Conservation (phyloP, 2,797 vertebrate species). For the Acipenser oxyrinchus region DNA sequence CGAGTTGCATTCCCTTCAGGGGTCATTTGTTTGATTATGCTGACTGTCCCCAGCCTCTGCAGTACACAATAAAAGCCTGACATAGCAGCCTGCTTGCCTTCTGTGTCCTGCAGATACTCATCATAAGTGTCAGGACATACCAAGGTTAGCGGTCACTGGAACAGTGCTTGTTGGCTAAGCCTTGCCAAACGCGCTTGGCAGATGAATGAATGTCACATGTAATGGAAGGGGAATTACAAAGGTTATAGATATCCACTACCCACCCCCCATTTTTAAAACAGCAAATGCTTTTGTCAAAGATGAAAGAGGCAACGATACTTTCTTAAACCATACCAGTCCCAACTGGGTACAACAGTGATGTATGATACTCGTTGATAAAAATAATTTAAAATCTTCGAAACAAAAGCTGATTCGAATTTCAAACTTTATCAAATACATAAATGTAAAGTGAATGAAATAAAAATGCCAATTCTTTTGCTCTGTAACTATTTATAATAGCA, state of each 20-base stretch:
- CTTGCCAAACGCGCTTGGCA: slow-evolving; percentile 78
- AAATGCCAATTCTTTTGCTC: background rate
- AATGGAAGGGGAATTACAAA: slow-evolving; percentile 72
- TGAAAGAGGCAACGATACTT: slow-evolving; percentile 6
- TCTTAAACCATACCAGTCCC: slow-evolving; percentile 22
- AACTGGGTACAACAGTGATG: slow-evolving; percentile 6
- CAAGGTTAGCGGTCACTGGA: slow-evolving; percentile 98
- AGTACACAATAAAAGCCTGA: slow-evolving; percentile 89
- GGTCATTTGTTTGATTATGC: slow-evolving; percentile 98
- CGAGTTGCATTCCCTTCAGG: slow-evolving; percentile 90
- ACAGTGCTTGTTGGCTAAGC: slow-evolving; percentile 73
- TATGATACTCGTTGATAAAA: background rate
- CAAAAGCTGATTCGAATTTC: background rate
- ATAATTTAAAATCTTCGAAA: background rate
- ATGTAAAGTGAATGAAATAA: background rate
- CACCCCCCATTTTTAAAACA: slow-evolving; percentile 13
- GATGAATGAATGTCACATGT: slow-evolving; percentile 83
- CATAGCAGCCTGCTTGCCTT: slow-evolving; percentile 84
- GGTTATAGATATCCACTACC: slow-evolving; percentile 66
- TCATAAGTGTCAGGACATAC: slow-evolving; percentile 97
- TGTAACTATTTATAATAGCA: background rate
- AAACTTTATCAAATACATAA: too few relatives aligned
- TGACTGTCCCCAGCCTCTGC: slow-evolving; percentile 88
- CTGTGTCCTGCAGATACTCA: slow-evolving; percentile 97
- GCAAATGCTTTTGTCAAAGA: slow-evolving; percentile 6